Evolutionary conservation across 2,113 vertebrate genomes (phyloP).

Genomic region (Numida meleagris): DNA sequence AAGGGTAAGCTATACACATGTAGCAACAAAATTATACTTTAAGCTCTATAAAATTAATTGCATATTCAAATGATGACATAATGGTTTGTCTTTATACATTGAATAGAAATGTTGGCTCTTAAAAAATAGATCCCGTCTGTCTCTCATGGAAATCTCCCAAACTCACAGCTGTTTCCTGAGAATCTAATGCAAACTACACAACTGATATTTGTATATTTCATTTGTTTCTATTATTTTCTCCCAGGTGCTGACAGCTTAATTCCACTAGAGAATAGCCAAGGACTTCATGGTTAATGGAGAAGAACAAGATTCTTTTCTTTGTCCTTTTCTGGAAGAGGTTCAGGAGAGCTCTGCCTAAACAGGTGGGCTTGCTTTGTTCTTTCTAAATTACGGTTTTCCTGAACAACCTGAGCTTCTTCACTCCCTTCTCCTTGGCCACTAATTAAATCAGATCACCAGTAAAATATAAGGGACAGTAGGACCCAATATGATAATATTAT

Average conservation of each 20-base stretch:
- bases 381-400: neutral
- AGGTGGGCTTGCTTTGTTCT: neutral
- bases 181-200: neutral
- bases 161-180: conserved; percentile 28
- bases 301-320: neutral
- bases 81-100: neutral
- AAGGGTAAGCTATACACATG: neutral
- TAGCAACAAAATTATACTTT: neutral
- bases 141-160: conserved; percentile 5
- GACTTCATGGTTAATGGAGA: neutral
- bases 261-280: neutral
- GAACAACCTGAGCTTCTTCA: neutral
- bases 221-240: neutral
- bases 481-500: neutral
- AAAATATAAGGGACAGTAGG: neutral
- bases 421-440: neutral
- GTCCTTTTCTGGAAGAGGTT: neutral
- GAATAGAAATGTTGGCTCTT: neutral
- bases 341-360: neutral
- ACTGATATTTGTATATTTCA: neutral
- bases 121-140: neutral
- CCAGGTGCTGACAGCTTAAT: conserved; percentile 30
- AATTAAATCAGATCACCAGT: neutral
- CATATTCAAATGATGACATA: neutral
- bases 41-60: neutral